Conservation (phyloP, 2,113 vertebrate genomes). For the Gnathonemus echidnorhynchus region DNA sequence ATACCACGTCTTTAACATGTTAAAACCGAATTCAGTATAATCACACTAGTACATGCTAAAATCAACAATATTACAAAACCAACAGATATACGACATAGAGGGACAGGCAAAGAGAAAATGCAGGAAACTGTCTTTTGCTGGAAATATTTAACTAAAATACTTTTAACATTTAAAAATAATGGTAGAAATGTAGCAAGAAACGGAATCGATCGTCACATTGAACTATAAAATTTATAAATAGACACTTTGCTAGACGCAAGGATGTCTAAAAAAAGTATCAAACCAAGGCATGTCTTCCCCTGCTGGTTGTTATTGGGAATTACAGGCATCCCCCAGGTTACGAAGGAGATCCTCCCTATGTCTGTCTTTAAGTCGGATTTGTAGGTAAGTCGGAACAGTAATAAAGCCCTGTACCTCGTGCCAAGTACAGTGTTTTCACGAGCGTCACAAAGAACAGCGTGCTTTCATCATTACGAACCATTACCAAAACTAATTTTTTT, state of each 20-base stretch:
- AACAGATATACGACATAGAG: not conserved
- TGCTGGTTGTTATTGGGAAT: not conserved
- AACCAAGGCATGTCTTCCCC: not conserved
- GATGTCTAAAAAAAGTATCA: not conserved
- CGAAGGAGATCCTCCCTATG: not conserved
- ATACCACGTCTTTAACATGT: not conserved
- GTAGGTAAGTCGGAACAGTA: not conserved
- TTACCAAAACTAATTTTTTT: not conserved
- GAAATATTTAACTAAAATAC: not conserved
- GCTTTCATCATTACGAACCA: not conserved
- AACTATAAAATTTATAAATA: not conserved
- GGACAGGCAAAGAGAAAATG: not conserved
- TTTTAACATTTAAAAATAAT: not conserved
- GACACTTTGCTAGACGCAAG: not conserved
- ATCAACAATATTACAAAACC: not conserved
- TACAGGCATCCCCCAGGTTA: not conserved
- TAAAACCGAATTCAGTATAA: not conserved
- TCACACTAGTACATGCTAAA: not conserved
- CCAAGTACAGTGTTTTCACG: not conserved
- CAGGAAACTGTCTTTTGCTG: not conserved
- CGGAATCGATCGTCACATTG: not conserved
- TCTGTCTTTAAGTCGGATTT: not conserved
- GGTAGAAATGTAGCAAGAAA: not conserved
- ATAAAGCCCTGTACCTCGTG: not conserved
- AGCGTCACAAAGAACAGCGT: not conserved